A percentile compares a stretch with the other conserved stretches of the same genome.
Conservation (phyloP, 2,113 vertebrate species). For the Hylia prasina region DNA sequence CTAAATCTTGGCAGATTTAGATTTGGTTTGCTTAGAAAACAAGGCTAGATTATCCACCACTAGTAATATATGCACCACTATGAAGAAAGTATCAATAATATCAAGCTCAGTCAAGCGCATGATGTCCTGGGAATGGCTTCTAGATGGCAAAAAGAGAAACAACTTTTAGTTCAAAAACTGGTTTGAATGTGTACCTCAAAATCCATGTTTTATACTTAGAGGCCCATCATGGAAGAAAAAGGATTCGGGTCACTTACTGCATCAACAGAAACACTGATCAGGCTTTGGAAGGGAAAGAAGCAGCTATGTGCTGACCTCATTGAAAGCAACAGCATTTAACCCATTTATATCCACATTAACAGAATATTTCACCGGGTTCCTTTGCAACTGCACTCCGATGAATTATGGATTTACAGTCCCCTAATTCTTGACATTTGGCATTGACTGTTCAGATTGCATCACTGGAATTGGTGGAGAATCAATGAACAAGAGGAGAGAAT, state of each 20-base stretch:
- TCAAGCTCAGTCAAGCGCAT: neutral
- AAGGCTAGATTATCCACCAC: neutral
- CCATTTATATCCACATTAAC: neutral
- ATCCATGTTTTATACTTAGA: neutral
- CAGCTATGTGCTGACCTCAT: neutral
- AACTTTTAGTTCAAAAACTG: neutral
- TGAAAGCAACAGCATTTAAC: neutral
- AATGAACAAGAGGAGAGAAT: neutral
- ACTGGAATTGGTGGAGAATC: neutral
- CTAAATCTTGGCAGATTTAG: neutral
- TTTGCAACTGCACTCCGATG: neutral
- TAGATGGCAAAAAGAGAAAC: rapidly evolving
- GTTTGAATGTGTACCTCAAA: neutral
- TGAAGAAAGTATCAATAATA: neutral
- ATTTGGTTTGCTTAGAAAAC: neutral
- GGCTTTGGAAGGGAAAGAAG: neutral
- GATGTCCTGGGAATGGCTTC: neutral
- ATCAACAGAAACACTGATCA: neutral
- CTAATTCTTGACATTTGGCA: neutral
- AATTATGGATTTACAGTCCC: neutral
- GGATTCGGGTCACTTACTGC: neutral
- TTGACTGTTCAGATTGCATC: neutral
- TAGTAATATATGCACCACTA: neutral
- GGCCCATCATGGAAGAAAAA: neutral
- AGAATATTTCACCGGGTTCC: neutral